These are phyloP conservation scores for Rhinatrema bivittatum DNA, from an alignment of 2,797 vertebrate species.

Conservation along the genomic window DNA sequence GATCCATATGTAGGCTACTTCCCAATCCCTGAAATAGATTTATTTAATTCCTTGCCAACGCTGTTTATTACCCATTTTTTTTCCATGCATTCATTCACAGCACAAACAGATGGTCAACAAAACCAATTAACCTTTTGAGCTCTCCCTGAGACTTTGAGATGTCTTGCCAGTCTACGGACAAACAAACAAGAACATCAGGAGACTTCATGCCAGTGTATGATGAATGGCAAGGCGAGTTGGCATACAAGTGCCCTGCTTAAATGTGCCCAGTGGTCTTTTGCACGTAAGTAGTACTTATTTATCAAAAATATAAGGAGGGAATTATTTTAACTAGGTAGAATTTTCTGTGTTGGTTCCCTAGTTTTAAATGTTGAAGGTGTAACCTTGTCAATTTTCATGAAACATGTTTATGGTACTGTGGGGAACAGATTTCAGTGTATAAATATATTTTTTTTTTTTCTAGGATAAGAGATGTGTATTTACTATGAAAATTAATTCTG, in stretches of 20 bases:
- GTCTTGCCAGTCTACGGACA: conserved; percentile 36
- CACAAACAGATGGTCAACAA: conserved; percentile 73
- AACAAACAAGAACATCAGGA: conserved; percentile 45
- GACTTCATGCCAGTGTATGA: conserved; percentile 48
- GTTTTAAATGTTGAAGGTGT: not conserved
- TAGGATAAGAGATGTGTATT: not conserved
- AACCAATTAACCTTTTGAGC: conserved; percentile 77
- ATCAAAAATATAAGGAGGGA: not conserved
- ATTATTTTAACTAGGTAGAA: not conserved
- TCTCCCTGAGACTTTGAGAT: conserved; percentile 41
- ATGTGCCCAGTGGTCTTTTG: conserved; percentile 3
- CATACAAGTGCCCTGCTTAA: conserved; percentile 17
- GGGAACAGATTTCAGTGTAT: not conserved
- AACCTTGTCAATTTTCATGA: too few relatives aligned
- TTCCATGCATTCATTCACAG: conserved; percentile 36
- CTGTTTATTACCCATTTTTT: conserved; percentile 49
- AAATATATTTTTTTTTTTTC: too few relatives aligned
- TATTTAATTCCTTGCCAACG: conserved; percentile 50
- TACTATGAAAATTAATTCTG: not conserved
- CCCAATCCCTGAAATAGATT: conserved; percentile 44
- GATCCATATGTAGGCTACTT: conserved; percentile 48
- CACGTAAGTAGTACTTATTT: not conserved
- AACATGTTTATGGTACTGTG: not conserved
- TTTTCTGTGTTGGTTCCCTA: not conserved
- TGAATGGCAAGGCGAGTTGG: conserved; percentile 35